A percentile compares a stretch with the other conserved stretches of the same genome.
Conservation (phyloP, 2,797 vertebrate genomes). For the Acanthopagrus latus region DNA sequence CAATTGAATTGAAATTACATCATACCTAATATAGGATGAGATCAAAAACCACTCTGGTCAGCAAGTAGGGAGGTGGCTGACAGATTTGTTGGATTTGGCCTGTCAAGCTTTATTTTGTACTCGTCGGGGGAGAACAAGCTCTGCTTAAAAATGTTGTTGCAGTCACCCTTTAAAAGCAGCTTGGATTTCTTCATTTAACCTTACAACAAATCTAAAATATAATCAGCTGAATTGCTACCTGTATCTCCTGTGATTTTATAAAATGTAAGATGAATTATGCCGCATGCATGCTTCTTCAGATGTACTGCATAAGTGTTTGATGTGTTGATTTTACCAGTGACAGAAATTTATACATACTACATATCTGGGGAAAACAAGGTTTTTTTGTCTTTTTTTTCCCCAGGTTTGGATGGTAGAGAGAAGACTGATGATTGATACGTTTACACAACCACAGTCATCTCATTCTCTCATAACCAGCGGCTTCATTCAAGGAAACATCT, state of each 20-base stretch:
- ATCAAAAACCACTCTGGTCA: constrained; percentile 42
- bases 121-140: neutral
- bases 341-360: neutral
- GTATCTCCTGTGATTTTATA: too few relatives aligned
- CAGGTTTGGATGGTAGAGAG: neutral
- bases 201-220: neutral
- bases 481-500: neutral
- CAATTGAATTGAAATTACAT: constrained; percentile 33
- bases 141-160: neutral
- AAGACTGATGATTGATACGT: neutral
- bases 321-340: neutral
- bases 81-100: constrained; percentile 5
- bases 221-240: neutral
- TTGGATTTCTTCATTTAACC: neutral
- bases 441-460: neutral
- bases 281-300: neutral
- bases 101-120: neutral
- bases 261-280: too few relatives aligned
- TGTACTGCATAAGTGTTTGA: neutral
- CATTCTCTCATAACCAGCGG: neutral
- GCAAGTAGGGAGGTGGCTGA: constrained; percentile 25
- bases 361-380: neutral
- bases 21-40: constrained; percentile 8
- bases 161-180: neutral
- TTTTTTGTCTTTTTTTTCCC: neutral